phyloP scores from a whole-genome alignment of 2,797 vertebrate species.

The Galago senegalensis region DNA sequence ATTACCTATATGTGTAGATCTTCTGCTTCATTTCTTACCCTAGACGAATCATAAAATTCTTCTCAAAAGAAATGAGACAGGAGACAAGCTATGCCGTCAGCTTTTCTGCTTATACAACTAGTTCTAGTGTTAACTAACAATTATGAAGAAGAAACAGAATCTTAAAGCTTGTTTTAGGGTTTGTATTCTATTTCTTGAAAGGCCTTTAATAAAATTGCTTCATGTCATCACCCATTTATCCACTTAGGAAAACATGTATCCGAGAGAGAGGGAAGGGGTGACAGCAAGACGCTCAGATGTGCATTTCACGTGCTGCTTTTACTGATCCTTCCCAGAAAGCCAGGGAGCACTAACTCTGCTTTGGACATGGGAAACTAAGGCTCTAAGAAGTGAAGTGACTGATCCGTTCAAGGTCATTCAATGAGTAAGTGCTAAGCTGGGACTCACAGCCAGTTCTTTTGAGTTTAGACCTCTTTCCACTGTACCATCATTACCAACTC shows the following conservation, averaged over 20 bases:
- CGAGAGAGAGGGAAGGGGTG: background rate
- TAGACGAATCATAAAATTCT: constrained; percentile 5
- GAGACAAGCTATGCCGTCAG: constrained; percentile 29
- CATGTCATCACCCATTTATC: background rate
- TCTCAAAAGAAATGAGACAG: background rate
- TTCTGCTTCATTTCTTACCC: background rate
- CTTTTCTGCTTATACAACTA: constrained; percentile 34
- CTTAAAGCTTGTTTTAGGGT: background rate
- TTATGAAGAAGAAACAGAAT: constrained; percentile 8
- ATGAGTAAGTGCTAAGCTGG: background rate
- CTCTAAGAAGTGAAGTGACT: background rate
- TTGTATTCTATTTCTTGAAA: constrained; percentile 7
- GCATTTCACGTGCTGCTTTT: background rate
- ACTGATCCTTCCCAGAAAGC: background rate
- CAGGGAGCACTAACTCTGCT: background rate
- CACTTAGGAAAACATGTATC: constrained; percentile 6
- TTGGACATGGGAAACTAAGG: constrained; percentile 16
- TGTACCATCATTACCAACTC: background rate
- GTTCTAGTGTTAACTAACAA: constrained; percentile 35
- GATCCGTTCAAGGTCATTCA: background rate
- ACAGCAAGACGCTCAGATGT: background rate
- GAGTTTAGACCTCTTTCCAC: background rate
- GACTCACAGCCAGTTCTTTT: background rate
- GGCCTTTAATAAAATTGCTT: constrained; percentile 8
- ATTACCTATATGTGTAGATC: background rate